Evolutionary conservation across 2,888 invertebrate genomes (phyloP).

Genomic region (Alloplasta piceator): DNA sequence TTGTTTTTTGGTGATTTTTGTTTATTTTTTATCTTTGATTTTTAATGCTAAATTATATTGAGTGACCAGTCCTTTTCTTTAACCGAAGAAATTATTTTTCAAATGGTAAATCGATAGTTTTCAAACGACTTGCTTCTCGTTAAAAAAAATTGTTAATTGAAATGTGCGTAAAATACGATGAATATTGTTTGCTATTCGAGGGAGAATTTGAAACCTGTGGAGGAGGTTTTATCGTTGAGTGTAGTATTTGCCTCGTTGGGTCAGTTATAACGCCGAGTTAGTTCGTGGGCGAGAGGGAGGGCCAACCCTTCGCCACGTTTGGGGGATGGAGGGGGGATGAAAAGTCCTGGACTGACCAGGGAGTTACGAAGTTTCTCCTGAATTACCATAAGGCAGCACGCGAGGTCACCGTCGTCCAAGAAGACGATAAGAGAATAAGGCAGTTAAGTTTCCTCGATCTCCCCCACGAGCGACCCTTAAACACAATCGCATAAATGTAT

Average conservation of each 20-base stretch:
- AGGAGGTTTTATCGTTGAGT: slow-evolving; percentile 57
- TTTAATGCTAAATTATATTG: no score
- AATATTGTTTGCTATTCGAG: slow-evolving; percentile 13
- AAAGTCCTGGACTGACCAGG: slow-evolving; percentile 74
- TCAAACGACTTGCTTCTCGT: slow-evolving; percentile 8
- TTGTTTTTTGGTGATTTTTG: no score
- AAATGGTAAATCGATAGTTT: neutral
- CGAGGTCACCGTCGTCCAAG: slow-evolving; percentile 80
- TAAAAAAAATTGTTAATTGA: slow-evolving; percentile 22
- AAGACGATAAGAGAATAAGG: slow-evolving; percentile 79
- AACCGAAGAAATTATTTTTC: neutral
- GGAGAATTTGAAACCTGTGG: slow-evolving; percentile 33
- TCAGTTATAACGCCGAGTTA: slow-evolving; percentile 52
- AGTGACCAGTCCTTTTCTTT: no score
- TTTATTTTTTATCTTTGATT: no score
- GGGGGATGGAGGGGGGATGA: slow-evolving; percentile 43
- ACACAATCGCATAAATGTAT: no score
- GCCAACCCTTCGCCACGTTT: no score
- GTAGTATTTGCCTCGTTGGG: slow-evolving; percentile 60
- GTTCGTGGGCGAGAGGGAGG: no score
- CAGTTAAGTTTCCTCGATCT: slow-evolving; percentile 54
- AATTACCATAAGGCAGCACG: slow-evolving; percentile 82
- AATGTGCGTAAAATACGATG: slow-evolving; percentile 50
- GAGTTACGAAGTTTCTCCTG: slow-evolving; percentile 73
- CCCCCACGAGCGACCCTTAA: slow-evolving; percentile 6